These are phyloP conservation scores for Sitta europaea DNA, from an alignment of 2,113 vertebrate species.

Conservation along the genomic window DNA sequence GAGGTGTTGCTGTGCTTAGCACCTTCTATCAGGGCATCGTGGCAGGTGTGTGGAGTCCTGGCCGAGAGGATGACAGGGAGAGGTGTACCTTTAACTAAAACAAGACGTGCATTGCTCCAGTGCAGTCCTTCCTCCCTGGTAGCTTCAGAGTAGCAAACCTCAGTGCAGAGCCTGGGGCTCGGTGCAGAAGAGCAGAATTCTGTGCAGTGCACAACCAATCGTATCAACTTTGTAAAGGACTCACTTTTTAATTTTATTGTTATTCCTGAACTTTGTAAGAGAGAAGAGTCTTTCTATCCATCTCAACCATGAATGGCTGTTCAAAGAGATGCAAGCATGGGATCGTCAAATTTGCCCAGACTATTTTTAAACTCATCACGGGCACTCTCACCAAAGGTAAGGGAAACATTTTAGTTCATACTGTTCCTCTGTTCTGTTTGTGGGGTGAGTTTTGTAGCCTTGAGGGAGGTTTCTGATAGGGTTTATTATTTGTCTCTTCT, in stretches of 20 bases:
- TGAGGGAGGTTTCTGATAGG: background rate
- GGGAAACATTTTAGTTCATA: background rate
- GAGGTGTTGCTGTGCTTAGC: background rate
- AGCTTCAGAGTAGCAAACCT: background rate
- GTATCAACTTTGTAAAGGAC: constrained; percentile 1
- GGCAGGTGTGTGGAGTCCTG: background rate
- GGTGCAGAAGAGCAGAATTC: background rate
- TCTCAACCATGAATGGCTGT: constrained; percentile 81
- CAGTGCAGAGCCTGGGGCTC: background rate
- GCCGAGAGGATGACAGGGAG: background rate
- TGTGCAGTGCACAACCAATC: background rate
- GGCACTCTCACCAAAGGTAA: constrained; percentile 93
- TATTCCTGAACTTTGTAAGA: background rate
- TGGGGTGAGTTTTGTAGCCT: background rate
- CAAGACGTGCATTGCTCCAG: background rate
- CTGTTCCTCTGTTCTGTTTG: background rate
- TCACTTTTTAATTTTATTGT: background rate
- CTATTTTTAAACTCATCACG: constrained; percentile 85
- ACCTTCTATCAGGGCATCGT: background rate
- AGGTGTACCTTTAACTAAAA: background rate
- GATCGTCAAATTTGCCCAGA: constrained; percentile 84
- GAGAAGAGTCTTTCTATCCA: background rate
- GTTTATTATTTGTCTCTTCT: background rate
- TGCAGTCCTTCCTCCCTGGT: background rate
- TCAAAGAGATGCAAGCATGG: constrained; percentile 87